Evolutionary conservation across 1,140 invertebrate species (phyloP).

Genomic region (Apis dorsata): DNA sequence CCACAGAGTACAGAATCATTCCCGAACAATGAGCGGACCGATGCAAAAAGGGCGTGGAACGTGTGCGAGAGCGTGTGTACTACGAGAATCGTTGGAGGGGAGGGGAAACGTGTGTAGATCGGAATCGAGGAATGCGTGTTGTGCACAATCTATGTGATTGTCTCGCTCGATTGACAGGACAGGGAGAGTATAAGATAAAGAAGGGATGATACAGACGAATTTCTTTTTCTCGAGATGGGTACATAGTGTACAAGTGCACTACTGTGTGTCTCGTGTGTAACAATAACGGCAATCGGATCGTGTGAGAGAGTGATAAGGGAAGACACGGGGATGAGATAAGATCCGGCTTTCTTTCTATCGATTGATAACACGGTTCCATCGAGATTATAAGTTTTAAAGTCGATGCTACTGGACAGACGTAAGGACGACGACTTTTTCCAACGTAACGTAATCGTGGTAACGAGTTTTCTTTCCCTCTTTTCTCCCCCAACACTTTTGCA

Average conservation of each 20-base stretch:
- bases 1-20: conserved; percentile 77
- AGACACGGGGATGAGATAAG: neutral
- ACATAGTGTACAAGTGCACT: neutral
- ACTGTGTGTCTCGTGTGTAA: neutral
- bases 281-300: neutral
- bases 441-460: conserved; percentile 50
- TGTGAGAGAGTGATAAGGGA: neutral
- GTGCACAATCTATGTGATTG: neutral
- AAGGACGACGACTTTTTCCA: conserved; percentile 44
- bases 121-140: neutral
- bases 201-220: neutral
- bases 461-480: conserved; percentile 34
- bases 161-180: too few species aligned
- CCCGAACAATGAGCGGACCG: conserved; percentile 71
- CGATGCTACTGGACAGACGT: conserved; percentile 33
- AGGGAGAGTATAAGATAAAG: too few species aligned
- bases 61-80: conserved; percentile 11
- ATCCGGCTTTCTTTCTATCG: conserved; percentile 8
- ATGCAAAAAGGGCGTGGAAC: conserved; percentile 13
- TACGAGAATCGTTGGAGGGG: neutral
- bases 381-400: conserved; percentile 14
- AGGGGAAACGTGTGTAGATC: neutral
- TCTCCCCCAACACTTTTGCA: neutral
- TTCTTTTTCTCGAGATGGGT: neutral
- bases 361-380: conserved; percentile 47